Evolutionary conservation across 2,888 invertebrate species (phyloP).

Genomic region (Pterobdella sp.): DNA sequence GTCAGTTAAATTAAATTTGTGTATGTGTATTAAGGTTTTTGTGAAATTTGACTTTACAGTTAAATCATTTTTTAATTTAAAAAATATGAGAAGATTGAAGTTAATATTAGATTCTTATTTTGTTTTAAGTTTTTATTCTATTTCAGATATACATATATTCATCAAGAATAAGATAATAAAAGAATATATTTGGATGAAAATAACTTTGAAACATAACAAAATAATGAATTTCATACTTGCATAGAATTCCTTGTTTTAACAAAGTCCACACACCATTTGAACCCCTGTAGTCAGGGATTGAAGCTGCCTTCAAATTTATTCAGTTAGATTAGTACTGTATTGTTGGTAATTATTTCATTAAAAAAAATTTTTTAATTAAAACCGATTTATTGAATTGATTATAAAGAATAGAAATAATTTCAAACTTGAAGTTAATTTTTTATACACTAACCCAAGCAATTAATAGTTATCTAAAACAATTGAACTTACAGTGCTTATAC

Average conservation of each 20-base stretch:
- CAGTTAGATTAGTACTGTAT: neutral
- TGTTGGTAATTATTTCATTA: neutral
- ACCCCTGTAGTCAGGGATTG: slow-evolving; percentile 60
- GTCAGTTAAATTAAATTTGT: too few species aligned
- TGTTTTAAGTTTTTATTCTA: too few species aligned
- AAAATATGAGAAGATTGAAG: too few species aligned
- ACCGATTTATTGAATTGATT: neutral
- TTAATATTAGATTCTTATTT: too few species aligned
- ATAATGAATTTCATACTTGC: slow-evolving; percentile 40
- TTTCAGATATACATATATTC: too few species aligned
- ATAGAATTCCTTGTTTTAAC: slow-evolving; percentile 66
- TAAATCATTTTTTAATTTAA: too few species aligned
- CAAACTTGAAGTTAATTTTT: neutral
- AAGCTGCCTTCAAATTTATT: slow-evolving; percentile 47
- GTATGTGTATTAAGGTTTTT: too few species aligned
- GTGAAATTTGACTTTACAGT: too few species aligned
- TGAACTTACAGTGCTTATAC: slow-evolving; percentile 70
- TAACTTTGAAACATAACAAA: neutral
- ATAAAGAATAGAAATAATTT: neutral
- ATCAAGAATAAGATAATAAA: too few species aligned
- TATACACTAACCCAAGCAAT: neutral
- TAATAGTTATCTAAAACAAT: neutral
- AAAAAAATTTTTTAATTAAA: neutral
- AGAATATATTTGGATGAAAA: too few species aligned
- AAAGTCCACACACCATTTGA: slow-evolving; percentile 91